A percentile compares a stretch with the other conserved stretches of the same genome.
Evolutionary conservation across 2,113 vertebrate species (phyloP).

Genomic region (Pontoporia blainvillei): DNA sequence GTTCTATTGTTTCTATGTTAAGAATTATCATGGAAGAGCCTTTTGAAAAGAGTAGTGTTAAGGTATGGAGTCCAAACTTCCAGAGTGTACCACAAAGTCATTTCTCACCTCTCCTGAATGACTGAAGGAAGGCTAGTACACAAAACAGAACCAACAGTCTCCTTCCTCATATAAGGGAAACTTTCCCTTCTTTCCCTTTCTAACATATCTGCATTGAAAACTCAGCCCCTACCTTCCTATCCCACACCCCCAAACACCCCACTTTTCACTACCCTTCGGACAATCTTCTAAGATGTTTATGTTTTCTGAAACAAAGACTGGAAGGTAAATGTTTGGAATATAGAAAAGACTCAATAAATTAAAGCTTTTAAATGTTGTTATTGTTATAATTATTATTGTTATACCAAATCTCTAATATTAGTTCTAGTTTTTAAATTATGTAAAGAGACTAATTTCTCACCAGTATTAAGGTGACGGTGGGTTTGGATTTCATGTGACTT

Average conservation of each 20-base stretch:
- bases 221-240: background rate
- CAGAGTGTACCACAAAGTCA: background rate
- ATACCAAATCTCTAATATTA: background rate
- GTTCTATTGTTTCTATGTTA: background rate
- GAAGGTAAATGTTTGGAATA: background rate
- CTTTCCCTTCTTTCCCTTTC: background rate
- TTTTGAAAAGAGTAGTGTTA: background rate
- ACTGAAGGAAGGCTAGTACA: background rate
- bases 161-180: background rate
- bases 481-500: background rate
- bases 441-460: background rate
- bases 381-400: background rate
- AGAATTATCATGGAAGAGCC: background rate
- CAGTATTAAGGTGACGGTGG: rapidly evolving
- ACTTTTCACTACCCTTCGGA: background rate
- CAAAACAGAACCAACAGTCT: background rate
- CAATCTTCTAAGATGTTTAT: background rate
- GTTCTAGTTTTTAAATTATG: background rate
- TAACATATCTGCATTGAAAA: background rate
- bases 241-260: background rate
- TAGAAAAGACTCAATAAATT: background rate
- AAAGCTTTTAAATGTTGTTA: background rate
- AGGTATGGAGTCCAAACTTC: background rate
- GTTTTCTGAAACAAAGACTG: background rate
- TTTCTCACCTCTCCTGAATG: background rate